These are phyloP conservation scores for Polypterus senegalus DNA, from an alignment of 2,113 vertebrate genomes.

Conservation along the genomic window DNA sequence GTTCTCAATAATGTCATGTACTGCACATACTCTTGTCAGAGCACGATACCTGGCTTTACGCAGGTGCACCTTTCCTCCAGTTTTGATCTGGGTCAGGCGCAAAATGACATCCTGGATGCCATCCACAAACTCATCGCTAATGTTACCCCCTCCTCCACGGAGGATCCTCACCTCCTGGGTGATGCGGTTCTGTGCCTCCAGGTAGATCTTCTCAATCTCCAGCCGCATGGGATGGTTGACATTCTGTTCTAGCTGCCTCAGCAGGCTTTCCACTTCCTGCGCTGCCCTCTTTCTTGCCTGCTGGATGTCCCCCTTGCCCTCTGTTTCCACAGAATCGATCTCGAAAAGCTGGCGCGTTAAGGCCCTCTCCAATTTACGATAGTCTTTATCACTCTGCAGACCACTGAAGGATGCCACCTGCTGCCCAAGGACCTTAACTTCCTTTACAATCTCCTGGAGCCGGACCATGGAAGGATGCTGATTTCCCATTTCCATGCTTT, in stretches of 20 bases:
- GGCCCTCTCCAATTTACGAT: conserved; percentile 73
- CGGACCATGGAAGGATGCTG: conserved; percentile 72
- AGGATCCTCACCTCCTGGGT: conserved; percentile 62
- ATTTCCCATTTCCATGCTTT: conserved; percentile 86
- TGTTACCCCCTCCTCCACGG: conserved; percentile 52
- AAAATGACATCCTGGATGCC: conserved; percentile 75
- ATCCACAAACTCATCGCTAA: conserved; percentile 77
- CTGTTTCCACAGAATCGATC: conserved; percentile 85
- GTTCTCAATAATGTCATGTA: conserved; percentile 81
- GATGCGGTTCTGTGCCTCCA: conserved; percentile 67
- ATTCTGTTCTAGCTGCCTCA: conserved; percentile 84
- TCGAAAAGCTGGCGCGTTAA: conserved; percentile 78
- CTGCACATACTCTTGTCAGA: conserved; percentile 72
- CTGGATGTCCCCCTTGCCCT: conserved; percentile 75
- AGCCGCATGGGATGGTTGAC: conserved; percentile 73
- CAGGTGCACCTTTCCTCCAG: conserved; percentile 71
- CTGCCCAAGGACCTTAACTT: conserved; percentile 71
- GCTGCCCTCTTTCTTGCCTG: conserved; percentile 74
- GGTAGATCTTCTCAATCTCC: conserved; percentile 73
- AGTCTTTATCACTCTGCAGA: conserved; percentile 69
- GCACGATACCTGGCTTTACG: conserved; percentile 82
- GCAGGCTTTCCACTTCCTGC: conserved; percentile 75
- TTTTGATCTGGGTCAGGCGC: conserved; percentile 84
- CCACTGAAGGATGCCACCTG: conserved; percentile 80
- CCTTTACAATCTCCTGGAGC: conserved; percentile 79